These are phyloP conservation scores for Drosophila novamexicana DNA, from an alignment of 1,140 invertebrate genomes.

Conservation along the genomic window DNA sequence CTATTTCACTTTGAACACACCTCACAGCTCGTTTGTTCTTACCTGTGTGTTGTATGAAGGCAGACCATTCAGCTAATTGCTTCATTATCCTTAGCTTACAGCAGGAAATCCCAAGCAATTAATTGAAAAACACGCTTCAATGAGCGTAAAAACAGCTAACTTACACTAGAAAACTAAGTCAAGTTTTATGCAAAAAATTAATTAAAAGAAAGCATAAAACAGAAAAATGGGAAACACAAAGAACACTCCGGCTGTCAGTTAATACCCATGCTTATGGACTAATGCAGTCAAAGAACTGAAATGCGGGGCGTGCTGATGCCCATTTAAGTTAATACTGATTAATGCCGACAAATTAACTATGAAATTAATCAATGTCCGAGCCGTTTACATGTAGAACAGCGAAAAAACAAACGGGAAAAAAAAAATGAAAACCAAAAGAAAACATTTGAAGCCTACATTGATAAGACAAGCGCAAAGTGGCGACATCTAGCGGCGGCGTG, in stretches of 20 bases:
- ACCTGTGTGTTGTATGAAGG: neutral
- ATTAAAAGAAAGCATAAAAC: slow-evolving; percentile 51
- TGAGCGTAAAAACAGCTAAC: slow-evolving; percentile 33
- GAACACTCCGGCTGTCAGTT: slow-evolving; percentile 25
- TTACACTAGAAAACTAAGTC: slow-evolving; percentile 40
- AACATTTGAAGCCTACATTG: slow-evolving; percentile 51
- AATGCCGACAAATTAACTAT: slow-evolving; percentile 82
- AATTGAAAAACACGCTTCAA: slow-evolving; percentile 52
- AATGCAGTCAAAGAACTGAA: slow-evolving; percentile 27
- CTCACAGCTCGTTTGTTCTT: neutral
- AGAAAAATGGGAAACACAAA: slow-evolving; percentile 25
- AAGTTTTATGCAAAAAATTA: slow-evolving; percentile 62
- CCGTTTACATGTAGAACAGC: slow-evolving; percentile 73
- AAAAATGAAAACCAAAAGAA: slow-evolving; percentile 15
- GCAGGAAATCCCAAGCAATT: slow-evolving; percentile 63
- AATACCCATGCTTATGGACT: slow-evolving; percentile 27
- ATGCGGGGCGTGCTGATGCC: slow-evolving; percentile 62
- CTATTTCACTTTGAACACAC: neutral
- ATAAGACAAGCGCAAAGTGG: slow-evolving; percentile 48
- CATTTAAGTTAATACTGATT: slow-evolving; percentile 83
- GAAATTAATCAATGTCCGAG: slow-evolving; percentile 82
- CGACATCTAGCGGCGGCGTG: slow-evolving; percentile 51
- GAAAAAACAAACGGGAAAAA: slow-evolving; percentile 29
- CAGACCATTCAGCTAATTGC: slow-evolving; percentile 52
- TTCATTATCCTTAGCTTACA: slow-evolving; percentile 47